A percentile compares a stretch with the other conserved stretches of the same genome.
Conservation (phyloP, 2,888 invertebrate species). For the Drosophila eohydei region DNA sequence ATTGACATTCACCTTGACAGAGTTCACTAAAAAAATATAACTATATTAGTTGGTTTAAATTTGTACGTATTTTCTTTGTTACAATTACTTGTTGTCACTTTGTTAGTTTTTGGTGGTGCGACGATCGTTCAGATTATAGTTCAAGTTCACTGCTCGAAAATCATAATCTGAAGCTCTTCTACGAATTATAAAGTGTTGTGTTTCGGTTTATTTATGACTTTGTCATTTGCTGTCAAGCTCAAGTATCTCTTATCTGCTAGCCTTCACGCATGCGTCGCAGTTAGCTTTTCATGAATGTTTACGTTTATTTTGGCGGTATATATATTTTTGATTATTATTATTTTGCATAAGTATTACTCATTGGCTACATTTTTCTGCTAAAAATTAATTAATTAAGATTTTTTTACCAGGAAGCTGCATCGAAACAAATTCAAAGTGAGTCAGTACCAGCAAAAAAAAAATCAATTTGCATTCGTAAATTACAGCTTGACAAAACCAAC, state of each 20-base stretch:
- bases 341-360: constrained; percentile 13
- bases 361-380: constrained; percentile 22
- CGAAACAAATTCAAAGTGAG: constrained; percentile 37
- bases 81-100: constrained; percentile 18
- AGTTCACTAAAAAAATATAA: constrained; percentile 52
- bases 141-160: constrained; percentile 64
- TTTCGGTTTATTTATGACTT: constrained; percentile 31
- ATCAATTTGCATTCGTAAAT: constrained; percentile 25
- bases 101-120: constrained; percentile 49
- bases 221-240: constrained; percentile 45
- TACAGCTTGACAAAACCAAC: constrained; percentile 37
- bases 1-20: constrained; percentile 70
- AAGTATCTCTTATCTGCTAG: constrained; percentile 40
- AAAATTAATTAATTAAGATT: constrained; percentile 37
- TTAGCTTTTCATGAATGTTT: constrained; percentile 14
- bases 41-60: constrained; percentile 34
- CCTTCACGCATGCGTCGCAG: constrained; percentile 63
- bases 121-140: constrained; percentile 52
- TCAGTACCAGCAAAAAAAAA: constrained; percentile 16
- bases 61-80: constrained; percentile 11
- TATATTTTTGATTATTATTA: constrained; percentile 4
- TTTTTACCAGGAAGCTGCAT: constrained; percentile 17
- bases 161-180: constrained; percentile 48
- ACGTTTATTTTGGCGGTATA: neutral
- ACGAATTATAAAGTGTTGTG: constrained; percentile 24